Percentiles rank a stretch among this genome's conserved stretches.
Conservation (phyloP, 2,888 invertebrate genomes). For the Eurytoma californica region DNA sequence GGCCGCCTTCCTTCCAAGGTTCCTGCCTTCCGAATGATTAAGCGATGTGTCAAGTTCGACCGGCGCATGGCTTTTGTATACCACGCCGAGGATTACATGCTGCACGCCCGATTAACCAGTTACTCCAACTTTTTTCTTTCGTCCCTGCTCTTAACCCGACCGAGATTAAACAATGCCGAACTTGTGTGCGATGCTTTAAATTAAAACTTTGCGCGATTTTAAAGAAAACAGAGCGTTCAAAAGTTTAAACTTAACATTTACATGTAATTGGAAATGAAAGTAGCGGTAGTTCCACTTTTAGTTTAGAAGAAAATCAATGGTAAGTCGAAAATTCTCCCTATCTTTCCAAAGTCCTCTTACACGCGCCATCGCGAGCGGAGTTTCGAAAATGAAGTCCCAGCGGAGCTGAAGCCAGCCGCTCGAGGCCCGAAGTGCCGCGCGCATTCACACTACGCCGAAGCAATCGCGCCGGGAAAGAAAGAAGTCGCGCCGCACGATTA, state of each 20-base stretch:
- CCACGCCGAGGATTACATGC: too few relatives aligned
- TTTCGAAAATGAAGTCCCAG: constrained; percentile 13
- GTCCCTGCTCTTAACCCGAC: too few relatives aligned
- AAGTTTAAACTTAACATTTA: too few relatives aligned
- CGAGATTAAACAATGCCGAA: too few relatives aligned
- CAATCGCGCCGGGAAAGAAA: constrained; percentile 45
- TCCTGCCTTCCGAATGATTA: constrained; percentile 33
- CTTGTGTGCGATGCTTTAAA: too few relatives aligned
- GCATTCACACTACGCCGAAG: not conserved
- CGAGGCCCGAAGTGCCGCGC: not conserved
- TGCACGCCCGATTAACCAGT: too few relatives aligned
- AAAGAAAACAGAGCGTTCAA: too few relatives aligned
- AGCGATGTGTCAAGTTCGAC: constrained; percentile 25
- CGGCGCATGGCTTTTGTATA: not conserved
- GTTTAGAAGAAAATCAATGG: constrained; percentile 1
- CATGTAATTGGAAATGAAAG: too few relatives aligned
- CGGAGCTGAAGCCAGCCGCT: not conserved
- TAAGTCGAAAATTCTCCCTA: not conserved
- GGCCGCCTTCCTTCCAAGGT: not conserved
- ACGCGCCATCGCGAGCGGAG: constrained; percentile 31
- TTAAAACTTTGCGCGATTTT: too few relatives aligned
- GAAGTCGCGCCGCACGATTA: constrained; percentile 64
- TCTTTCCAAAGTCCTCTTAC: constrained; percentile 26
- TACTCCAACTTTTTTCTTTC: too few relatives aligned
- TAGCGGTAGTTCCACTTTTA: too few relatives aligned